Evolutionary conservation across 1,140 invertebrate genomes (phyloP), one percentile per base, ranked within the genome.

Genomic region (Nebria ingens): DNA sequence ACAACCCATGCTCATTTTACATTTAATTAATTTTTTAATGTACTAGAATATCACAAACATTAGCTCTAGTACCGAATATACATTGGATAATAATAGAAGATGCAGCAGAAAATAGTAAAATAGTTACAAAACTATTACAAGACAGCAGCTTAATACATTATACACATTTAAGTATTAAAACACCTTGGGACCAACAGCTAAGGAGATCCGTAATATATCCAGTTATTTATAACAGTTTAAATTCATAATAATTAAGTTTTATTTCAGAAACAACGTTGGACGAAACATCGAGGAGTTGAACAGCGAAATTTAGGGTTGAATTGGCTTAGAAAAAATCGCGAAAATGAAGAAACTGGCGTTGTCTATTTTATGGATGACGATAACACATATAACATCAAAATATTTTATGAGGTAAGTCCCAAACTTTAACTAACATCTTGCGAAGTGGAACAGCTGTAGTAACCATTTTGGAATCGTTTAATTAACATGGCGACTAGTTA

Each of bases 351-450:
- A 61, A 76, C 77, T 65, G 91, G 91, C 1, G 83, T 97, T 40
- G 83, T 99, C 0, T 99, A 91, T 75, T 99, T 99, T 75, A 96
- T 94, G 71, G 97, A 99, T 71, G 97, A 99, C 73, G 97, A 99
- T 69, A 99, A 99, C 68, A 89, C 91, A 1, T 98, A 98, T 68
- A 84, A 86, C 59, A 66, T 95, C 17, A 83, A 89, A 68, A 70
- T 98, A 34, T 97, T 98, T 75, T 79, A 89, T 60, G 92, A 97
- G 79, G 90, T 92, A 69, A 67, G 56, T 56, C 42, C 19, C 21
- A 25, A 12, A 53, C n/a, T n/a, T n/a, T n/a, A n/a, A n/a, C 6
- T n/a, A 34, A 34, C 25, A 17, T 50, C 53, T 38, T 51, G 53
- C 9, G 21, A 34, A 57, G 21, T 34, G 25, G 6, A 42, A 45